phyloP scores from a whole-genome alignment of 2,888 invertebrate genomes.

The Pammene fasciana region DNA sequence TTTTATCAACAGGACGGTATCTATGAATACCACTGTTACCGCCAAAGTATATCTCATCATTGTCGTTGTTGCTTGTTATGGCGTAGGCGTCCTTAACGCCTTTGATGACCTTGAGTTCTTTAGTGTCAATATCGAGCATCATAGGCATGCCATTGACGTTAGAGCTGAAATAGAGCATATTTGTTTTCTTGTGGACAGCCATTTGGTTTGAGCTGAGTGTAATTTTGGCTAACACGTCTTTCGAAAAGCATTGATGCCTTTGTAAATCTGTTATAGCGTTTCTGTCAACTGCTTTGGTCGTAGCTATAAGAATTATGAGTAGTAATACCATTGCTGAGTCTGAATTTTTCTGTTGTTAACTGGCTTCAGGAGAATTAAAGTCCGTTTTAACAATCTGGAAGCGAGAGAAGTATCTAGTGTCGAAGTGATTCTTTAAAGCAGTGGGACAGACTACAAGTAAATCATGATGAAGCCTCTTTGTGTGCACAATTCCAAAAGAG shows the following conservation, averaged over 20 bases:
- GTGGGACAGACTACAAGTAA: not conserved
- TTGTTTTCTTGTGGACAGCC: conserved; percentile 60
- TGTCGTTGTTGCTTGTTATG: conserved; percentile 56
- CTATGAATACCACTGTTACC: conserved; percentile 72
- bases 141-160: conserved; percentile 68
- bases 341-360: not conserved
- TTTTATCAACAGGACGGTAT: conserved; percentile 56
- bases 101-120: conserved; percentile 62
- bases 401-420: too few species aligned
- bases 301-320: conserved; percentile 1
- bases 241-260: conserved; percentile 62
- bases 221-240: conserved; percentile 60
- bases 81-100: conserved; percentile 75
- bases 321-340: conserved; percentile 19
- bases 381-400: too few species aligned
- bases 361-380: too few species aligned
- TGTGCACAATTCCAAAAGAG: not conserved
- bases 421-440: too few species aligned
- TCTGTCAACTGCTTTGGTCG: conserved; percentile 46
- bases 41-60: conserved; percentile 67
- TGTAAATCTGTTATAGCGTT: conserved; percentile 52
- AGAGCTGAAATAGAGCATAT: conserved; percentile 71
- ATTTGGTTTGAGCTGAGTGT: conserved; percentile 72
- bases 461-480: not conserved
- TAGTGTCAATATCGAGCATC: conserved; percentile 58